Base-by-base conservation (phyloP, 2,888 invertebrate genomes). In the Micoletzkya japonica region DNA sequence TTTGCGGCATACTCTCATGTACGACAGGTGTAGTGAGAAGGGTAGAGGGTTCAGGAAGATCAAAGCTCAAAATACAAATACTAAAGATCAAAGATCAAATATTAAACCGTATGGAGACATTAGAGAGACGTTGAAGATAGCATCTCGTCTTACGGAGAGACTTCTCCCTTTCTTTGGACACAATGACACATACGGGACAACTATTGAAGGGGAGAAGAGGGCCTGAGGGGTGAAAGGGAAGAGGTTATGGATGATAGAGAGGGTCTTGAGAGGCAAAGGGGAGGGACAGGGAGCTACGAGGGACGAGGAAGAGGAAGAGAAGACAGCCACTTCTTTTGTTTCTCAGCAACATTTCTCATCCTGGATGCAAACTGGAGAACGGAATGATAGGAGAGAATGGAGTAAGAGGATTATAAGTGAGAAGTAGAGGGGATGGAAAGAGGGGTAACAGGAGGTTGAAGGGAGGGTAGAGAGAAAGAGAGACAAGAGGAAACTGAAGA, bases 391-490 rank as follows among this genome's bases (percentile, higher is more conserved):
- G 24, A 54, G 7, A 30, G 30, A 30, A 26, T 54, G 14, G 26
- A 36, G 58, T 36, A 24, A 58, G 30, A 36, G 24, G 58, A 36
- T 24, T 2, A n/a, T 39, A 39, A 37, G 39, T 36, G 39, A 39
- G 20, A 39, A 37, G 39, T 26, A 37, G 39, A 59, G 59, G 36
- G 36, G 58, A 36, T 34, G 37, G 59, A 59, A 28, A 2, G 37
- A 59, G 59, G 39, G 59, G 36, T 14, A 57, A 57, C 24, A n/a
- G 36, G 24, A 24, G n/a, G 39, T 39, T 4, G 39, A 49, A 36
- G 26, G 61, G 24, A 49, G 30, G 7, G 49, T 20, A 61, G 44
- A n/a, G 32, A 49, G 30, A 26, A n/a, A 61, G 61, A 37, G 59
- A 39, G 28, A 26, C 2, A 32, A 39, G 26, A 14, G 32, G 20